Evolutionary conservation across 2,113 vertebrate genomes (phyloP), one percentile per base, ranked within the genome.

Genomic region (Vulpes ferrilata): DNA sequence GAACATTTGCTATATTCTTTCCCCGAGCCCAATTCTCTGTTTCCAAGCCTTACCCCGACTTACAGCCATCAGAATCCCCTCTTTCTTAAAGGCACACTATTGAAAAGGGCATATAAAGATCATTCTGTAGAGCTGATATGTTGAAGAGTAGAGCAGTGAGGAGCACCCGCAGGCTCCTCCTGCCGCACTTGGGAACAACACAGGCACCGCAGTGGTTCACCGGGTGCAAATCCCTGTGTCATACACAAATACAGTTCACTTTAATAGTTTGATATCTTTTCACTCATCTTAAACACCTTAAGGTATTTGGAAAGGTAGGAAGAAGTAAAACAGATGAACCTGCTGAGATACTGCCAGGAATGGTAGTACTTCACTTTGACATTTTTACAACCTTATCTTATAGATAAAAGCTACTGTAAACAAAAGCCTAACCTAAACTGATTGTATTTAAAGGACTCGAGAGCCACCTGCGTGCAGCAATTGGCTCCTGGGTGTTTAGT

Each of bases 331-430:
- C 96, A 81, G 97, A 96, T 94, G 97, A 98, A 73, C 84, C 84
- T 96, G 96, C 93, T 95, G 27, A 98, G 98, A 98, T 97, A 88
- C 43, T 30, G 38, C 82, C 65, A 60, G 80, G 79, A 96, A 81
- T 78, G 93, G 95, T 93, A 89, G 90, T 95, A 55, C 90, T 97
- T 83, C 84, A 97, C 20, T 97, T 85, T 96, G 98, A 98, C 98
- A 93, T 38, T 81, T 98, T 96, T 98, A 97, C 93, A 92, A 65
- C 83, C 83, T 99, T 93, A 94, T 95, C 97, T 96, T 93, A 96
- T 71, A 98, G 95, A 97, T 98, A 97, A 98, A 98, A 96, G 88
- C 88, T 82, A 94, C 79, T 80, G 16, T 97, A 97, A 98, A 97
- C 96, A 97, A 95, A 96, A 84, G 9, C 89, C 97, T 85, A 93